Evolutionary conservation across 1,140 invertebrate species (phyloP), one percentile per base, ranked within the genome.

Genomic region (Chironomus tepperi): DNA sequence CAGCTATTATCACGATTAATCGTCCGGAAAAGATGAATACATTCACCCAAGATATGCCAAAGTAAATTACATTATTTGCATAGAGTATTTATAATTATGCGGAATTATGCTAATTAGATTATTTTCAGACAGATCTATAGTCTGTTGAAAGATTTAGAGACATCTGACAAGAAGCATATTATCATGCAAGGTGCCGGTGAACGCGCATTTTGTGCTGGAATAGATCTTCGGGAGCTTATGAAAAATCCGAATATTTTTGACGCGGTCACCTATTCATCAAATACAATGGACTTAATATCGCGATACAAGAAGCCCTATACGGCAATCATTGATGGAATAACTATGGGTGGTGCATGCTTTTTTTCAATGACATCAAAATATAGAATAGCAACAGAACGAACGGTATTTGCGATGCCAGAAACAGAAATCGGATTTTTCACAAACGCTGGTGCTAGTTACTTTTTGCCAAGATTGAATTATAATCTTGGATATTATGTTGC

Each of bases 131-230:
- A 47, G 2, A 2, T 47, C 2, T 47, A 47, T 47, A 9, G 15
- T 2, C 43, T 47, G 9, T 5, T 47, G 2, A 47, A 47, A 47
- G 43, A 47, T 47, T 5, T 47, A 5, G 43, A 47, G 93, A 91
- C 98, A 82, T 87, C 85, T 57, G 88, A 89, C 9, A 93, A 94
- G 79, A 86, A 86, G 19, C 79, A 97, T 76, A 90, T 99, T 3
- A 90, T 99, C 42, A 88, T 99, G n/a, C 97, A 97, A 85, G 95
- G 93, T n/a, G 96, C 95, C 42, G 95, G 91, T 0, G 98, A 98
- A 83, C n/a, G n/a, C n/a, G 94, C 97, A 9, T 99, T 99, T 82
- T 99, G 98, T 87, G 97, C 98, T 74, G 98, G 98, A 34, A 98
- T 98, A 1, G 98, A 99, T 87, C 91, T 99, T 0, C n/a, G 92